Evolutionary conservation across 2,888 invertebrate species (phyloP), one percentile per base, ranked within the genome.

Genomic region (Pimpla rufipes): DNA sequence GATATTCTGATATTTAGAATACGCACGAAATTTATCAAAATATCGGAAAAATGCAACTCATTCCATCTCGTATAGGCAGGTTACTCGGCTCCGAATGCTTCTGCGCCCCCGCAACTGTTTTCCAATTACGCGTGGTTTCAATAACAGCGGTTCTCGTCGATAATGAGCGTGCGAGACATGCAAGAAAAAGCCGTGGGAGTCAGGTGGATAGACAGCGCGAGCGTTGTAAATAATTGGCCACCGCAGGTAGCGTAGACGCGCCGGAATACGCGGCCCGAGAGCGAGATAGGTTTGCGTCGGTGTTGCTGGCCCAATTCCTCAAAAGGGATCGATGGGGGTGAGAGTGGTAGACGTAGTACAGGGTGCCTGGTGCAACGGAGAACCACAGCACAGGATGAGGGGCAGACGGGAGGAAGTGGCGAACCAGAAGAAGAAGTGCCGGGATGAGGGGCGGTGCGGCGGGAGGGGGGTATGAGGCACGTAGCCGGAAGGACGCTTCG

Each of bases 271-370:
- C 80, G 83, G 52, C 62, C 71, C 55, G 76, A 79, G 62, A 66
- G 45, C 16, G 64, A 73, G 76, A 29, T 29, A 55, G 59, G 76
- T 57, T 86, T 85, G 85, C 84, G 86, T 85, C 88, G 89, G 70
- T 79, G 82, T 45, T 52, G 85, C 86, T 89, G 88, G 88, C 89
- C 90, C 88, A 89, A 90, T 90, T 90, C 85, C 88, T 87, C 85
- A 78, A 66, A 86, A 83, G 86, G 82, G 88, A 89, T 90, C 90
- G 89, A 90, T 89, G 88, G 76, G 81, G 75, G 70, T 73, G 79
- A 47, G 74, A 40, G 75, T 62, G 52, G 42, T 55, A 62, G 16
- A 68, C 40, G 57, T 47, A 62, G 29, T 3, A n/a, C 47, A 52
- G 42, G 59, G 29, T 66, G 47, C n/a, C 16, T 29, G 40, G 50